A percentile compares a stretch with the other conserved stretches of the same genome.
phyloP scores from a whole-genome alignment of 2,797 vertebrate genomes.

The Gallinago nigripennis region DNA sequence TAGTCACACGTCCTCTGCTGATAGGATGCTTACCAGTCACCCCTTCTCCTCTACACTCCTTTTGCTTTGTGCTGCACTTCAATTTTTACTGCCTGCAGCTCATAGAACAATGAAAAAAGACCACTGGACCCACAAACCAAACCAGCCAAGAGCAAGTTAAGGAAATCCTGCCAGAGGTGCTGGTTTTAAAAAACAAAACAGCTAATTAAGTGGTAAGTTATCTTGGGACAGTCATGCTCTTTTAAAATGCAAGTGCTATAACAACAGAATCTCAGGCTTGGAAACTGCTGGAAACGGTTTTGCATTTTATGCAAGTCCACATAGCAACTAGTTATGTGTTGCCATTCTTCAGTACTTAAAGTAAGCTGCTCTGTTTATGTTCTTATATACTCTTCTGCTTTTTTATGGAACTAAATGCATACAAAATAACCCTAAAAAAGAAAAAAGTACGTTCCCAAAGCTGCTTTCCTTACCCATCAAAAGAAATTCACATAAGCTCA shows the following conservation, averaged over 20 bases:
- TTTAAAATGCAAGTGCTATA: not conserved
- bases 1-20: not conserved
- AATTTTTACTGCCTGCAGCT: not conserved
- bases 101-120: constrained; percentile 1
- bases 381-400: not conserved
- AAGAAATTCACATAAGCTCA: not conserved
- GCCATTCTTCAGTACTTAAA: not conserved
- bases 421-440: not conserved
- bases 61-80: not conserved
- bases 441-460: not conserved
- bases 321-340: not conserved
- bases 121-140: not conserved
- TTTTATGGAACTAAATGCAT: not conserved
- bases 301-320: constrained; percentile 6
- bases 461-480: not conserved
- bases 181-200: not conserved
- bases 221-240: not conserved
- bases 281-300: not conserved
- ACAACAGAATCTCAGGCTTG: not conserved
- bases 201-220: not conserved
- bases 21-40: not conserved
- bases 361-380: not conserved
- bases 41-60: not conserved
- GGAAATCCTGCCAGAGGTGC: not conserved
- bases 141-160: not conserved